These are phyloP conservation scores for Fratercula arctica DNA, from an alignment of 2,797 vertebrate species.

Conservation along the genomic window DNA sequence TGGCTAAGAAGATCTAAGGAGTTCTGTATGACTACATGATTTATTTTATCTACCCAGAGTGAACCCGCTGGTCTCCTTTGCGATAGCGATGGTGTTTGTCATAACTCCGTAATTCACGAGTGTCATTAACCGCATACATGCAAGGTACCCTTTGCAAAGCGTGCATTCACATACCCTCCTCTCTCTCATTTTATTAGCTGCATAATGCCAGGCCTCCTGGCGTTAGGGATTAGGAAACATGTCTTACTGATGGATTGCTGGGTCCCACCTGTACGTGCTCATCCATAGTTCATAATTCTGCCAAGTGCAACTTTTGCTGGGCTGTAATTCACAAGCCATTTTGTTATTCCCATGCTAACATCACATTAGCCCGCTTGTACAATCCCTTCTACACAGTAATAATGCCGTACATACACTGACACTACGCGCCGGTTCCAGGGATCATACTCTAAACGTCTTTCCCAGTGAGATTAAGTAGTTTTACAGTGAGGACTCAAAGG, in stretches of 20 bases:
- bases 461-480: neutral
- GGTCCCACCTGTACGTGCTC: neutral
- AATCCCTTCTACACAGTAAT: neutral
- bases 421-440: rapidly evolving
- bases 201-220: neutral
- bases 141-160: neutral
- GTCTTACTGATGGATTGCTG: neutral
- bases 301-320: neutral
- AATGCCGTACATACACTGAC: neutral
- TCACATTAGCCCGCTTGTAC: neutral
- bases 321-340: neutral
- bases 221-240: neutral
- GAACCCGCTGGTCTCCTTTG: neutral
- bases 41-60: neutral
- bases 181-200: neutral
- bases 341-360: neutral
- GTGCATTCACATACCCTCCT: neutral
- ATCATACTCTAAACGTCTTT: neutral
- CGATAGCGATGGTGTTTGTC: neutral
- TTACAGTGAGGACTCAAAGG: neutral
- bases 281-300: neutral
- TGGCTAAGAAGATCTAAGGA: neutral
- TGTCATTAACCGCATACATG: neutral
- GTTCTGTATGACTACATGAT: neutral
- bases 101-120: neutral